A percentile compares a stretch with the other conserved stretches of the same genome.
Evolutionary conservation across 1,140 invertebrate genomes (phyloP).

Genomic region (Drosophila malerkotliana): DNA sequence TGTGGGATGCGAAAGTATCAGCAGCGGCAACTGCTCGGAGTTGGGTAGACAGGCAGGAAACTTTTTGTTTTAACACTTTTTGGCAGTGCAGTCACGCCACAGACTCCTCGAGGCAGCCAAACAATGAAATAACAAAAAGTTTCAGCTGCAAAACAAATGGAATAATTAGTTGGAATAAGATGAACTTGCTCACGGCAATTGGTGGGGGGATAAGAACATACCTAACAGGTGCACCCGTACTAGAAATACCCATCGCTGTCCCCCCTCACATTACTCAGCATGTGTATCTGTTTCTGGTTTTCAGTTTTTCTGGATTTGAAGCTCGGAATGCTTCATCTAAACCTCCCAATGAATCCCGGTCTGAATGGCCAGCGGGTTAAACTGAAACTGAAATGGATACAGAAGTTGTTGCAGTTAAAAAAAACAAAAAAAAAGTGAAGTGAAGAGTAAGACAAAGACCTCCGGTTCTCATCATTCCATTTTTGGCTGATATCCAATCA

Average conservation of each 20-base stretch:
- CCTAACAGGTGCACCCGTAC: constrained; percentile 20
- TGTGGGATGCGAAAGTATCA: constrained; percentile 1
- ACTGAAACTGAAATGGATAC: constrained; percentile 2
- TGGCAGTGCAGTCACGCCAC: constrained; percentile 64
- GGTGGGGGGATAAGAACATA: constrained; percentile 1
- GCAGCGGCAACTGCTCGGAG: background rate
- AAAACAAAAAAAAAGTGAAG: background rate
- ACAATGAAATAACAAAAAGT: constrained; percentile 35
- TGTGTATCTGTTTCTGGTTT: constrained; percentile 27
- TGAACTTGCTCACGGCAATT: constrained; percentile 32
- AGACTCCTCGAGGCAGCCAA: constrained; percentile 28
- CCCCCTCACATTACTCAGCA: constrained; percentile 10
- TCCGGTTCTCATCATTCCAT: background rate
- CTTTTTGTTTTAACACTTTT: constrained; percentile 28
- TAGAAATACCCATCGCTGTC: background rate
- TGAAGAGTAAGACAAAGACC: constrained; percentile 18
- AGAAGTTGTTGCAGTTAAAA: background rate
- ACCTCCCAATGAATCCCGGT: constrained; percentile 1
- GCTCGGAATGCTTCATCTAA: constrained; percentile 5
- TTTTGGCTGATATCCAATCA: constrained; percentile 15
- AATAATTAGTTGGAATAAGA: constrained; percentile 62
- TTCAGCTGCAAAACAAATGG: constrained; percentile 60
- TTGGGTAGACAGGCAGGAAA: constrained; percentile 9
- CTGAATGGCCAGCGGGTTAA: constrained; percentile 6
- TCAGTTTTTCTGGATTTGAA: constrained; percentile 16